Evolutionary conservation across 2,888 invertebrate species (phyloP), one percentile per base, ranked within the genome.

Genomic region (Patella ulyssiponensis): DNA sequence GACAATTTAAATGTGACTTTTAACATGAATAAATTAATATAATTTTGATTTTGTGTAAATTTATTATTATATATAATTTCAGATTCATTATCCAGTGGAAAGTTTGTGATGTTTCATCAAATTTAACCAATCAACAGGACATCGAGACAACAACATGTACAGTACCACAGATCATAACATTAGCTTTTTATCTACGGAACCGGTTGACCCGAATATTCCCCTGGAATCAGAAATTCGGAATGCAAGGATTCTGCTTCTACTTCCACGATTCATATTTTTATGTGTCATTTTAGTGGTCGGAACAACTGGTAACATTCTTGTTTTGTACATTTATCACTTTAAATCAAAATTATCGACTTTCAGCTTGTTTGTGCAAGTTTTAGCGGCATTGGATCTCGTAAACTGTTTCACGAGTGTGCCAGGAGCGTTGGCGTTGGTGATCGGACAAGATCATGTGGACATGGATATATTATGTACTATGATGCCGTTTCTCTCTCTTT

Each of bases 261-360:
- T 64, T 20, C 64, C 64, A 9, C n/a, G 64, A 64, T 64, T 64
- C 11, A 71, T 71, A 56, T 71, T 76, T 17, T 27, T 76, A 2
- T 27, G 58, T 56, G 71, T 76, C 7, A 56, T 76, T 11, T 76
- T 76, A 20, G n/a, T 76, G 2, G 58, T 71, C 27, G 76, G 76
- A 12, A 54, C 71, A 5, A 56, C 74, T 2, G 74, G 74, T 15
- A 77, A 77, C 74, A 51, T 74, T n/a, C 70, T 74, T 27, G 74
- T 74, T n/a, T 64, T 77, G 52, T 77, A 71, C 27, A 44, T 77
- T n/a, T 77, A 74, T 71, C 77, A 74, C 71, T 74, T 71, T 17
- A 53, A 56, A 15, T 77, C 56, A 64, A 70, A 70, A 2, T 23
- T 56, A 9, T 77, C 77, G 4, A 76, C 71, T 17, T 76, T 76